phyloP scores from a whole-genome alignment of 2,113 vertebrate genomes.

The Ploceus nigricollis region DNA sequence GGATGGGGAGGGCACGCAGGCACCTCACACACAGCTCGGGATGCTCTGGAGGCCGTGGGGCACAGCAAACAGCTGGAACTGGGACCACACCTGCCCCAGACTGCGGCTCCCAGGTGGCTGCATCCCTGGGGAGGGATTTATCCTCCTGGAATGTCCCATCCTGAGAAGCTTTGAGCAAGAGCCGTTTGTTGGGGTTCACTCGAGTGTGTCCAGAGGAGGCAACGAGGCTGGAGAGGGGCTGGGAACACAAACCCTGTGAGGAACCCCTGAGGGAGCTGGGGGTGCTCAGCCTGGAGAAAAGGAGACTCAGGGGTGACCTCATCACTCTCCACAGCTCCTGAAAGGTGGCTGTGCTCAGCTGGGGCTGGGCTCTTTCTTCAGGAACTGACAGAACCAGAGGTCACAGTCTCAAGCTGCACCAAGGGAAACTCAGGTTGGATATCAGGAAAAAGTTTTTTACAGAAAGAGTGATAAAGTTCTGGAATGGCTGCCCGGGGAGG shows the following conservation, averaged over 20 bases:
- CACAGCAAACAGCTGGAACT: neutral
- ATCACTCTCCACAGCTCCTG: no score
- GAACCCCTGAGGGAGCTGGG: neutral
- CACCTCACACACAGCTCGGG: neutral
- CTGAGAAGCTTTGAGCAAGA: neutral
- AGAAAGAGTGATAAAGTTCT: no score
- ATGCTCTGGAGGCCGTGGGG: neutral
- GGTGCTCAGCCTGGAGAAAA: neutral
- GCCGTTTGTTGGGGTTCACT: accelerated
- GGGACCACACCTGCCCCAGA: accelerated
- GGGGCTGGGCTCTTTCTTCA: no score
- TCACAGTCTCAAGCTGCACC: neutral
- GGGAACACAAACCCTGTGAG: neutral
- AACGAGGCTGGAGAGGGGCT: neutral
- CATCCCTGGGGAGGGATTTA: neutral
- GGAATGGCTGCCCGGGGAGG: no score
- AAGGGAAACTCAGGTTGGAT: neutral
- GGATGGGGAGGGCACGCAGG: accelerated
- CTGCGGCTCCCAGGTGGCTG: accelerated
- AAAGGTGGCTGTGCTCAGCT: no score
- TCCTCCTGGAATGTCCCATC: neutral
- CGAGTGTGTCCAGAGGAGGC: accelerated
- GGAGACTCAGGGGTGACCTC: no score
- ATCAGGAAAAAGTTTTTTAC: neutral
- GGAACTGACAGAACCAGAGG: no score